phyloP scores from a whole-genome alignment of 2,797 vertebrate species.

The Holocentrus rufus region DNA sequence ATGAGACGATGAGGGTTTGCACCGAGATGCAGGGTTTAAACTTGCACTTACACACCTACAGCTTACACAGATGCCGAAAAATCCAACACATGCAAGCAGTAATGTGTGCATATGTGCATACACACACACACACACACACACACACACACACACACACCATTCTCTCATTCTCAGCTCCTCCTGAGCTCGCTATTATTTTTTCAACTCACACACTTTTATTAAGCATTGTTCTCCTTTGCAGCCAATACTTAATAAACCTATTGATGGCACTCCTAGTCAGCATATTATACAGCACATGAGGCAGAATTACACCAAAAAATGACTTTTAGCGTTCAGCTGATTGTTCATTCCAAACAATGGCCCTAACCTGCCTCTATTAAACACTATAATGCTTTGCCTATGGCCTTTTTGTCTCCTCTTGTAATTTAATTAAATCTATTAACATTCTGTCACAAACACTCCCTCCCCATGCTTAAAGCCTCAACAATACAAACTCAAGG shows the following conservation, averaged over 20 bases:
- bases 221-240: constrained; percentile 9
- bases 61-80: not conserved
- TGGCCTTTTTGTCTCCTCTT: constrained; percentile 50
- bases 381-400: constrained; percentile 46
- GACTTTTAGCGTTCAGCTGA: constrained; percentile 45
- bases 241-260: constrained; percentile 41
- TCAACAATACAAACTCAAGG: constrained; percentile 56
- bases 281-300: constrained; percentile 28
- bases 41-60: not conserved
- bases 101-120: not conserved
- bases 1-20: not conserved
- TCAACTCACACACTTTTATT: constrained; percentile 7
- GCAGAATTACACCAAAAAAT: constrained; percentile 40
- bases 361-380: constrained; percentile 43
- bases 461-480: constrained; percentile 56
- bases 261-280: constrained; percentile 46
- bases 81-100: not conserved
- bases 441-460: constrained; percentile 64
- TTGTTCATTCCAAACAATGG: constrained; percentile 63
- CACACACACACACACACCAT: not conserved
- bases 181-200: constrained; percentile 4
- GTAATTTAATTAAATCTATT: constrained; percentile 77
- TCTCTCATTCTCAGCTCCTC: not conserved
- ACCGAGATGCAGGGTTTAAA: not conserved
- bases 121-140: not conserved